These are phyloP conservation scores for Conger conger DNA, from an alignment of 2,113 vertebrate genomes.

Conservation along the genomic window DNA sequence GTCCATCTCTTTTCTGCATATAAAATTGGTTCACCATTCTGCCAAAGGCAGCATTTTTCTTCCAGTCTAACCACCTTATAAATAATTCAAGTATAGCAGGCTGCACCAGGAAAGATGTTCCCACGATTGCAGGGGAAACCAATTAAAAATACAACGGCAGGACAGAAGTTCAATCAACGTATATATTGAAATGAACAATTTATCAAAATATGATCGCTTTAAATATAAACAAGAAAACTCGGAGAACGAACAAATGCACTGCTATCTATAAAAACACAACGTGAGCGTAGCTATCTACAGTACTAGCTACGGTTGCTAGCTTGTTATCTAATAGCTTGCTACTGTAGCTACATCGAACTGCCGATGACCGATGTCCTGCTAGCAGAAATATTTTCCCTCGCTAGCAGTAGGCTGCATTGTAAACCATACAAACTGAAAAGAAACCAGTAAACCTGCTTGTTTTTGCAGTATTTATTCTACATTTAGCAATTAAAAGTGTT, in stretches of 20 bases:
- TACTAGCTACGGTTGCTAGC: neutral
- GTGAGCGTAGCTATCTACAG: neutral
- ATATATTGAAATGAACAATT: neutral
- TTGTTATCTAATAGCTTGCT: slow-evolving; percentile 26
- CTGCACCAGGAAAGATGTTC: slow-evolving; percentile 47
- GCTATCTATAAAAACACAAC: neutral
- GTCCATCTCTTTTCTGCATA: neutral
- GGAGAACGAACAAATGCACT: neutral
- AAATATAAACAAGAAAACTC: neutral
- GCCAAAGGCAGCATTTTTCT: slow-evolving; percentile 45
- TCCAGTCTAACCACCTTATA: slow-evolving; percentile 58
- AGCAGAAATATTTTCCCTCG: slow-evolving; percentile 5
- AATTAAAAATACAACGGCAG: slow-evolving; percentile 50
- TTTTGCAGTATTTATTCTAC: neutral
- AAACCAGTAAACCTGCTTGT: neutral
- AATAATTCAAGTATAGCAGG: slow-evolving; percentile 68
- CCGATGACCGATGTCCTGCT: slow-evolving; percentile 24
- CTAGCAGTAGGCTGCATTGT: neutral
- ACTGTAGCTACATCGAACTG: neutral
- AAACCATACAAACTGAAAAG: slow-evolving; percentile 7
- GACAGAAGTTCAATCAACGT: neutral
- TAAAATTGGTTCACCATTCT: slow-evolving; percentile 32
- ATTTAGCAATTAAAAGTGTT: slow-evolving; percentile 29
- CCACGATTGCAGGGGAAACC: slow-evolving; percentile 35
- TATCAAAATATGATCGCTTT: neutral